Evolutionary conservation across 2,797 vertebrate genomes (phyloP).

Genomic region (Chrysolophus pictus): DNA sequence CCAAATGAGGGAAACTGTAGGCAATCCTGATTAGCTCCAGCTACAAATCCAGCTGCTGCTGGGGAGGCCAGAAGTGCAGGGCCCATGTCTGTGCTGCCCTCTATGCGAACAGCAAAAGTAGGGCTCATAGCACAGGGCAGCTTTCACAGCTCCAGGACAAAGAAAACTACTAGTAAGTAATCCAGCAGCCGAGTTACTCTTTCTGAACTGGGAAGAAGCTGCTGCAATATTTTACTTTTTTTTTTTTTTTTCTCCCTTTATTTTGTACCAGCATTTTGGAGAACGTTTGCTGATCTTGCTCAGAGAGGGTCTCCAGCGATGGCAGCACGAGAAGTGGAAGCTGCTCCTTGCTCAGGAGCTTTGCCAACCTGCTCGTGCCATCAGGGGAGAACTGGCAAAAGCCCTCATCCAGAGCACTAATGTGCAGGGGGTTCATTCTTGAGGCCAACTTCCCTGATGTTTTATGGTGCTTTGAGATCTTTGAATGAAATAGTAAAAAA

Average conservation of each 20-base stretch:
- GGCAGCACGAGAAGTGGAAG: not conserved
- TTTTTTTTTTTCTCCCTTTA: not conserved
- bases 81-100: not conserved
- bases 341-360: not conserved
- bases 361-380: not conserved
- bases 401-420: not conserved
- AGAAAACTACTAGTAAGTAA: not conserved
- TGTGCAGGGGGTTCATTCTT: not conserved
- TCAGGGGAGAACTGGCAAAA: not conserved
- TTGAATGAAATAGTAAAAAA: not conserved
- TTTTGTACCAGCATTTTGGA: not conserved
- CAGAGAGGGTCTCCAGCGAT: not conserved
- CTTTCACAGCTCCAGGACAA: not conserved
- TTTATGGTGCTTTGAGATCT: not conserved
- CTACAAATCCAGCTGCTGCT: conserved; percentile 25
- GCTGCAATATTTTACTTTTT: not conserved
- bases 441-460: not conserved
- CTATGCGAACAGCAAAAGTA: not conserved
- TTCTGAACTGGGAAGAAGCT: not conserved
- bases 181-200: not conserved
- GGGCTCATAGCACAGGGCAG: not conserved
- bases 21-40: not conserved
- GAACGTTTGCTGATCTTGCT: not conserved
- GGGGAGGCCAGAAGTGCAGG: not conserved
- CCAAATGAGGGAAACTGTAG: not conserved